Evolutionary conservation across 2,797 vertebrate species (phyloP).

Genomic region (Thamnophis elegans): DNA sequence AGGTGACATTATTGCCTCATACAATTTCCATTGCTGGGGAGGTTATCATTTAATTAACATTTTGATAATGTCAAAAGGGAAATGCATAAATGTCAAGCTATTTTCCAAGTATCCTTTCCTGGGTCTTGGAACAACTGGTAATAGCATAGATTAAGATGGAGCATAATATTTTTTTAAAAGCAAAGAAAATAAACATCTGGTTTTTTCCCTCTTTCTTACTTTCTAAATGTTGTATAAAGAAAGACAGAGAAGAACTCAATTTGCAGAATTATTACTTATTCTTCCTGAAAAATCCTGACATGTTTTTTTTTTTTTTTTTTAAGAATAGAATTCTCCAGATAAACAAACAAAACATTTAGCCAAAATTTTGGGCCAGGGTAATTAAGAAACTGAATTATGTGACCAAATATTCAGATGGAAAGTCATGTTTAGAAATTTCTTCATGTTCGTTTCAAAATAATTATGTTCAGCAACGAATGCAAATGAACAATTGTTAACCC

Average conservation of each 20-base stretch:
- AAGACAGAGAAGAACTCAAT: not conserved
- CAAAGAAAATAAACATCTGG: constrained; percentile 24
- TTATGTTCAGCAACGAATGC: not conserved
- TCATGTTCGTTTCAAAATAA: not conserved
- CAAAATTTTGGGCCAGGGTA: not conserved
- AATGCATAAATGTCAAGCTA: constrained; percentile 61
- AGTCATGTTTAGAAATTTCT: not conserved
- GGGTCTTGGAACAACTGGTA: constrained; percentile 18
- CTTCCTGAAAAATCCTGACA: not conserved
- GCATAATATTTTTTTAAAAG: not conserved
- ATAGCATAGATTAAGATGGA: constrained; percentile 30
- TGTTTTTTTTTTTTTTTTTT: too few species aligned
- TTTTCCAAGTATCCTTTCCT: constrained; percentile 33
- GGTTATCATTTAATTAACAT: constrained; percentile 67
- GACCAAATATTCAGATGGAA: not conserved
- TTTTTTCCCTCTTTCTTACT: not conserved
- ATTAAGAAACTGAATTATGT: not conserved
- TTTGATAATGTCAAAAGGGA: constrained; percentile 64
- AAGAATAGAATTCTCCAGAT: not conserved
- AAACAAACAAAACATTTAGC: not conserved
- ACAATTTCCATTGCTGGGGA: constrained; percentile 35
- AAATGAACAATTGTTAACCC: not conserved
- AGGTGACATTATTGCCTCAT: constrained; percentile 48
- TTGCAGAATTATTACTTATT: not conserved
- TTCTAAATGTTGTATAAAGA: not conserved